Conservation (phyloP, 2,113 vertebrate genomes). For the Dissostichus mawsoni region DNA sequence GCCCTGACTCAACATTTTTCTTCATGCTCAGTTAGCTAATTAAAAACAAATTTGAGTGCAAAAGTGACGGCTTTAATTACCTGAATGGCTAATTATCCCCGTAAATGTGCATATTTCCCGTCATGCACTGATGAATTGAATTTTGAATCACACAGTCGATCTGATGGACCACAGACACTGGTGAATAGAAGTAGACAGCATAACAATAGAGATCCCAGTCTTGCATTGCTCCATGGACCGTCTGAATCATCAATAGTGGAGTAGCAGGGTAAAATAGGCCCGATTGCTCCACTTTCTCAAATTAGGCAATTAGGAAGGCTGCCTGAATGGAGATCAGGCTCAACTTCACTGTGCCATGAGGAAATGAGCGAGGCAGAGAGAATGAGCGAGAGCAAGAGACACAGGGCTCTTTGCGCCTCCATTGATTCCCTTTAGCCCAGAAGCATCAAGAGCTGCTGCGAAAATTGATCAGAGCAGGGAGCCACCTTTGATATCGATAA, state of each 20-base stretch:
- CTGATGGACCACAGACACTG: conserved; percentile 31
- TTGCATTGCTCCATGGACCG: conserved; percentile 61
- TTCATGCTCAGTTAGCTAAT: conserved; percentile 31
- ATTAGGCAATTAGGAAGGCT: conserved; percentile 79
- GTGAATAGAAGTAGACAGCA: conserved; percentile 56
- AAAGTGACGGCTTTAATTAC: conserved; percentile 46
- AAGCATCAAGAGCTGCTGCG: conserved; percentile 62
- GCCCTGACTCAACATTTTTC: conserved; percentile 16
- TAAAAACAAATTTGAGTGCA: conserved; percentile 44
- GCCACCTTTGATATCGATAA: conserved; percentile 73
- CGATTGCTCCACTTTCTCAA: conserved; percentile 80
- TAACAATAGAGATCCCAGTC: conserved; percentile 55
- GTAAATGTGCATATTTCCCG: conserved; percentile 44
- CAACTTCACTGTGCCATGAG: conserved; percentile 52
- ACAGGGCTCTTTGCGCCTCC: conserved; percentile 53
- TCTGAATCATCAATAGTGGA: conserved; percentile 71
- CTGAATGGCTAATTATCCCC: conserved; percentile 44
- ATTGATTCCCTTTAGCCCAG: conserved; percentile 75
- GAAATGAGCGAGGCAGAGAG: conserved; percentile 64
- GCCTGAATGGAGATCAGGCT: conserved; percentile 76
- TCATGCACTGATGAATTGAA: conserved; percentile 51
- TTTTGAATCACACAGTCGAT: conserved; percentile 54
- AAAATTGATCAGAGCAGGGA: conserved; percentile 74
- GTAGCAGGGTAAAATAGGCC: conserved; percentile 57
- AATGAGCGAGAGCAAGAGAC: conserved; percentile 49